These are phyloP conservation scores for Punctoribates punctum DNA, from an alignment of 2,888 invertebrate genomes.

Conservation along the genomic window DNA sequence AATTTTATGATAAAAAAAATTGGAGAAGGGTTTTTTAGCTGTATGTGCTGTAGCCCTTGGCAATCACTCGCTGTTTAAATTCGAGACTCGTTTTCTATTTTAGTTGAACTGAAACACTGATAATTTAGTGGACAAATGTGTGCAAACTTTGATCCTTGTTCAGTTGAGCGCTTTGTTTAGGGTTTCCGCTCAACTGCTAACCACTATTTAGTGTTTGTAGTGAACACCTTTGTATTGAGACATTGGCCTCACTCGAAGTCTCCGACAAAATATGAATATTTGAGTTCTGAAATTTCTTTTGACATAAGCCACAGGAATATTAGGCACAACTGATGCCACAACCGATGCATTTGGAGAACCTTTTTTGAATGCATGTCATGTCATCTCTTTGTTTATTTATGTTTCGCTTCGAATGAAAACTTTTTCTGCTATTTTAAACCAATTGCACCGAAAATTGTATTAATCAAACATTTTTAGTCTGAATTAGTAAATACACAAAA, in stretches of 20 bases:
- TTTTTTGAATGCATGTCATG: not conserved
- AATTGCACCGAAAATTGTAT: not conserved
- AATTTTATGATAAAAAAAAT: no score
- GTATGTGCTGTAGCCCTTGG: no score
- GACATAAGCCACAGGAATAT: not conserved
- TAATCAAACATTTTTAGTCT: conserved; percentile 11
- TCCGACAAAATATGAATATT: not conserved
- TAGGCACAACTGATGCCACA: not conserved
- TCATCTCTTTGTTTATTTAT: conserved; percentile 28
- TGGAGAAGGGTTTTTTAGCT: no score
- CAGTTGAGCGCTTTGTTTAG: not conserved
- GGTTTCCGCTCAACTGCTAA: conserved; percentile 7
- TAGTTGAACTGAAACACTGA: not conserved
- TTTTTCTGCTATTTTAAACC: not conserved
- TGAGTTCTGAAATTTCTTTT: not conserved
- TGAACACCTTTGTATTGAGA: not conserved
- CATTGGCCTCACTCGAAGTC: not conserved
- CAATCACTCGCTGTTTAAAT: no score
- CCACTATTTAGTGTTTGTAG: not conserved
- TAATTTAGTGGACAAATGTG: not conserved
- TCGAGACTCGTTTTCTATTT: not conserved
- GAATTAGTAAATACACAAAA: not conserved
- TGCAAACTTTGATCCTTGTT: not conserved
- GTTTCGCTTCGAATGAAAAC: not conserved
- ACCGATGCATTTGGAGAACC: no score